Evolutionary conservation across 2,888 invertebrate species (phyloP).

Genomic region (Platynereis dumerilii): DNA sequence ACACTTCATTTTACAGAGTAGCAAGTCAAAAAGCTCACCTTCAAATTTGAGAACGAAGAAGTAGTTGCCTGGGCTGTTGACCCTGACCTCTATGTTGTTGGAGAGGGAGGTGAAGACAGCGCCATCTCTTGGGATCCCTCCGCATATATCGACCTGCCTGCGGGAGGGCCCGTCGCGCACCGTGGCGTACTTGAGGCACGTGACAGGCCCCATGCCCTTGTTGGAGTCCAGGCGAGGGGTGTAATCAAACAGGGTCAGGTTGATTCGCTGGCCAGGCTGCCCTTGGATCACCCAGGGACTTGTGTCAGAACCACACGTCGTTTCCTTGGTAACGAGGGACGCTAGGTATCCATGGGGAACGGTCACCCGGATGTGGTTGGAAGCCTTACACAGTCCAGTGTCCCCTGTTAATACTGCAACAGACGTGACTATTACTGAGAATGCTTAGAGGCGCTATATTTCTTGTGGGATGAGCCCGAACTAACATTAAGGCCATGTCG

Average conservation of each 20-base stretch:
- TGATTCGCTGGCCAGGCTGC: conserved; percentile 27
- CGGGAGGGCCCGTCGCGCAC: conserved; percentile 11
- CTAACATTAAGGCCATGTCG: too few species aligned
- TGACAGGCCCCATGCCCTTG: conserved; percentile 22
- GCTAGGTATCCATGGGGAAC: conserved; percentile 12
- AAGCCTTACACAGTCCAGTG: conserved; percentile 1
- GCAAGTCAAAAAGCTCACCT: conserved; percentile 2
- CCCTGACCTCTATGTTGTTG: conserved; percentile 17
- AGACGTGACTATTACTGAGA: too few species aligned
- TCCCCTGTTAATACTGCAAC: conserved; percentile 17
- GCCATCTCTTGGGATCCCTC: conserved; percentile 9
- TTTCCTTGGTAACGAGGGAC: conserved; percentile 4
- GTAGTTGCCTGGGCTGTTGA: conserved; percentile 13
- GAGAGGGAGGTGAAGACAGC: conserved; percentile 21
- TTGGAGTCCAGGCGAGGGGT: conserved; percentile 21
- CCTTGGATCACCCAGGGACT: conserved; percentile 30
- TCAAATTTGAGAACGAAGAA: conserved; percentile 20
- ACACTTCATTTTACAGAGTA: too few species aligned
- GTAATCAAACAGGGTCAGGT: conserved; percentile 31
- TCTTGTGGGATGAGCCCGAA: too few species aligned
- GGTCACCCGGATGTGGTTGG: conserved; percentile 16
- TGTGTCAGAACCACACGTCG: conserved; percentile 25
- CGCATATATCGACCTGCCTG: conserved; percentile 19
- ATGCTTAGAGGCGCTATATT: too few species aligned
- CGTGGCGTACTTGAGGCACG: conserved; percentile 19